Conservation (phyloP, 2,113 vertebrate genomes). For the Rhinopomastus cyanomelas region DNA sequence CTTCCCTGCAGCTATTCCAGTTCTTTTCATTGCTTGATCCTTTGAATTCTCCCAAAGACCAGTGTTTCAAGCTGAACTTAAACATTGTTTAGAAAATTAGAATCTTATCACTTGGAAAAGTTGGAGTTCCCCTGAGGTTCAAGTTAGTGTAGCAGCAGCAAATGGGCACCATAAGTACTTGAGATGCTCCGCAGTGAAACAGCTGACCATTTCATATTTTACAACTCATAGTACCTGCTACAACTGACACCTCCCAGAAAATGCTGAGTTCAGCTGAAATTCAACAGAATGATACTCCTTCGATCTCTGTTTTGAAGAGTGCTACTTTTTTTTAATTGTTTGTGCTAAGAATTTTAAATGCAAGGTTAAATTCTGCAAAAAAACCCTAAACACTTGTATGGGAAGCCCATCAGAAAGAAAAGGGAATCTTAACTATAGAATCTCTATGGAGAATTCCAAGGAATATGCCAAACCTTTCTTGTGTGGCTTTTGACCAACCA, state of each 20-base stretch:
- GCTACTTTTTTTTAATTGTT: not conserved
- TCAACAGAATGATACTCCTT: not conserved
- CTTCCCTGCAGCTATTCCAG: not conserved
- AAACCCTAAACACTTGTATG: not conserved
- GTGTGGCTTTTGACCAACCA: not conserved
- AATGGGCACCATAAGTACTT: not conserved
- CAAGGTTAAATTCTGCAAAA: not conserved
- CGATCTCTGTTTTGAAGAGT: not conserved
- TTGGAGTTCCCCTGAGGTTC: not conserved
- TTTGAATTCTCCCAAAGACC: not conserved
- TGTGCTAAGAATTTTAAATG: not conserved
- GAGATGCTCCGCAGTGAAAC: not conserved
- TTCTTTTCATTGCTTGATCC: not conserved
- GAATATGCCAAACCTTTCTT: not conserved
- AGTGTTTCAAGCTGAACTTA: not conserved
- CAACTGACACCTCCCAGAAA: not conserved
- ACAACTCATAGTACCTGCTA: not conserved
- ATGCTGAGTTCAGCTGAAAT: not conserved
- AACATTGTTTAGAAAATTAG: not conserved
- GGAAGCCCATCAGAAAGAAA: not conserved
- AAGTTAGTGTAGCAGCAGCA: not conserved
- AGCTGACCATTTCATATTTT: not conserved
- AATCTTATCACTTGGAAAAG: not conserved
- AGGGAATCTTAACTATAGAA: not conserved
- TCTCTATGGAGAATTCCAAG: not conserved